Percentiles rank a stretch among this genome's conserved stretches.
These are phyloP conservation scores for Amphilophus citrinellus DNA, from an alignment of 2,113 vertebrate species.

Conservation along the genomic window DNA sequence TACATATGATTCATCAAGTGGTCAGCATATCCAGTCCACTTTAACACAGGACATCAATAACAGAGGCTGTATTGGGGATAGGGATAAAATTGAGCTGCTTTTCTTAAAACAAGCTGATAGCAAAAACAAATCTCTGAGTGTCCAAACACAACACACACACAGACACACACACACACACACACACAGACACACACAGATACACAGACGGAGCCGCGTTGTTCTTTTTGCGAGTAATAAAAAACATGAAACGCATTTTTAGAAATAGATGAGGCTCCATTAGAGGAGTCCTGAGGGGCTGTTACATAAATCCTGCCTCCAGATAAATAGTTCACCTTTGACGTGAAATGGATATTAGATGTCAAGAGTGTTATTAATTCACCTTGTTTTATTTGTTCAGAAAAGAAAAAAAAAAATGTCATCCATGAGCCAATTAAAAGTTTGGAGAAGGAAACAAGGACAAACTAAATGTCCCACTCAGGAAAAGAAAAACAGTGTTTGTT, in stretches of 20 bases:
- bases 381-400: conserved; percentile 19
- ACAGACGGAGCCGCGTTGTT: conserved; percentile 1
- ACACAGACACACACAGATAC: neutral
- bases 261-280: conserved; percentile 22
- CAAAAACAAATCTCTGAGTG: neutral
- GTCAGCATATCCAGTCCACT: neutral
- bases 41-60: neutral
- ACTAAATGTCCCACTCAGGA: neutral
- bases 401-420: conserved; percentile 19
- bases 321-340: conserved; percentile 29
- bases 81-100: neutral
- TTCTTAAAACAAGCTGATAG: neutral
- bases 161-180: neutral
- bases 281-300: conserved; percentile 26
- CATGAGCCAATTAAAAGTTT: conserved; percentile 35
- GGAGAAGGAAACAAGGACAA: neutral
- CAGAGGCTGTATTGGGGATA: neutral
- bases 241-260: conserved; percentile 54
- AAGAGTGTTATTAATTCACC: conserved; percentile 53
- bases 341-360: conserved; percentile 68
- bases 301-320: conserved; percentile 52
- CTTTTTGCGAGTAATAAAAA: conserved; percentile 30
- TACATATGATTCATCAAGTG: neutral
- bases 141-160: neutral
- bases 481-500: neutral